phyloP scores from a whole-genome alignment of 2,113 vertebrate genomes.

The Rhinoptilus africanus region DNA sequence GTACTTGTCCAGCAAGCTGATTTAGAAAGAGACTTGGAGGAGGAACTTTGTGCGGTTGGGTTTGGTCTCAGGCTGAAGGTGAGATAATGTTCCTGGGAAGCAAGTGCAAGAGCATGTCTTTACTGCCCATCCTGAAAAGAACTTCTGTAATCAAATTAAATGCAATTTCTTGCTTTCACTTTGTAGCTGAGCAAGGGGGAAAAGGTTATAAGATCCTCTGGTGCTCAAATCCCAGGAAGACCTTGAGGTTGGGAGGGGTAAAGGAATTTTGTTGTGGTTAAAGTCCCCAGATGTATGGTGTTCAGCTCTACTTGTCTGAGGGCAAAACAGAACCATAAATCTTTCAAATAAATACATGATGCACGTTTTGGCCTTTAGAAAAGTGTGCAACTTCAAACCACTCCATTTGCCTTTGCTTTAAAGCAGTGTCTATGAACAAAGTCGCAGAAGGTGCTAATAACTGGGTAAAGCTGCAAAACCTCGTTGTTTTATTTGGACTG shows the following conservation, averaged over 20 bases:
- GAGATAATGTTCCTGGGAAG: not conserved
- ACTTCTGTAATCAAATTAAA: not conserved
- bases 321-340: not conserved
- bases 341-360: not conserved
- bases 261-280: not conserved
- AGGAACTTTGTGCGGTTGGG: not conserved
- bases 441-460: not conserved
- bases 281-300: not conserved
- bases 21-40: not conserved
- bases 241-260: not conserved
- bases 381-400: not conserved
- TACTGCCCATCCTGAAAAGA: not conserved
- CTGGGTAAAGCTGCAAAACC: not conserved
- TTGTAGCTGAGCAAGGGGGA: not conserved
- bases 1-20: not conserved
- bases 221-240: not conserved
- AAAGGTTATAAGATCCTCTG: not conserved
- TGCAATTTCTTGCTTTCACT: not conserved
- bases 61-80: not conserved
- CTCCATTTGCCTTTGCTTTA: not conserved
- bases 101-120: not conserved
- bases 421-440: not conserved
- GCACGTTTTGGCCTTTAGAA: not conserved
- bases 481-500: not conserved
- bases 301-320: not conserved